Evolutionary conservation across 2,797 vertebrate species (phyloP), one percentile per base, ranked within the genome.

Genomic region (Picus viridis): DNA sequence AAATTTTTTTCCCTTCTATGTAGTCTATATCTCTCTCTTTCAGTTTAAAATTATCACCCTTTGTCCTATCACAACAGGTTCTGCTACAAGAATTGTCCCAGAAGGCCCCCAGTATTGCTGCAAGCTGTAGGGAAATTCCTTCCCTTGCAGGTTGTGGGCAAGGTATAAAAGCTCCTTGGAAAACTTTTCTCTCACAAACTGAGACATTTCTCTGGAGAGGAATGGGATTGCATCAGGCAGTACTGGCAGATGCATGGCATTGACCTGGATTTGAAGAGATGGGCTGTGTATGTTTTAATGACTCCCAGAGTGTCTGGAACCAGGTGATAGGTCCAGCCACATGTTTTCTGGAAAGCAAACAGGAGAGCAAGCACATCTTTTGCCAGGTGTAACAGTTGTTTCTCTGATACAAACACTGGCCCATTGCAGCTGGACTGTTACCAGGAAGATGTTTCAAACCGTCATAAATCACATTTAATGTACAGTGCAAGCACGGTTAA

Each of bases 51-150:
- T 16, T 15, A 49, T 18, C 43, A 34, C n/a, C 45, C 47, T 6
- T 34, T 32, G 30, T 49, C 45, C 45, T 49, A 23, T 32, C n/a
- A 7, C 22, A 68, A 26, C 27, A 32, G n/a, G 20, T n/a, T 10
- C 43, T 34, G 64, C 43, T 47, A 7, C 16, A 67, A 47, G 32
- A 16, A 7, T 10, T 32, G 22, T 67, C 64, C 15, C 22, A 8
- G 24, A 43, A 67, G 16, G 16, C 45, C 12, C 19, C 1, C 2
- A 1, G 30, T 2, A 3, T 2, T 8, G 32, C n/a, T 3, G 18
- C 2, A 8, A 6, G 2, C 39, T 4, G 15, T 0, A 14, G 18
- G n/a, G 32, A 16, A 12, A 12, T 27, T 6, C n/a, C 22, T 9
- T 2, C 24, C 23, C 45, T 10, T 17, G 13, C 9, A 22, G 15